Evolutionary conservation across 2,797 vertebrate species (phyloP).

Genomic region (Urophycis tenuis): DNA sequence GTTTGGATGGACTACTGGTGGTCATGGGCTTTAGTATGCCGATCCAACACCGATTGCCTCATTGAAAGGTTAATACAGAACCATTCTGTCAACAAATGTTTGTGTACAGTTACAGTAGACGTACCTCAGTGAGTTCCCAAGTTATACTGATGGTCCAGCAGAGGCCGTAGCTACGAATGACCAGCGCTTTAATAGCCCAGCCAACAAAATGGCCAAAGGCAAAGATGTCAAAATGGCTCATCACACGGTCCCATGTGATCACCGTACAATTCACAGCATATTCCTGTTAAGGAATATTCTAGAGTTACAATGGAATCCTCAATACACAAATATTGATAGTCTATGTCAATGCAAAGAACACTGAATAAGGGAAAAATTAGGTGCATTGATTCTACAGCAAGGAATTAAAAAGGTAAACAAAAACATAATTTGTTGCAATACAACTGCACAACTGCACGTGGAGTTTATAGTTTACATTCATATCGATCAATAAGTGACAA

Average conservation of each 20-base stretch:
- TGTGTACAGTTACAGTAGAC: background rate
- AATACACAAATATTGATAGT: background rate
- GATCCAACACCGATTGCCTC: background rate
- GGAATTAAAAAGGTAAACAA: too few relatives aligned
- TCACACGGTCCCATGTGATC: conserved; percentile 90
- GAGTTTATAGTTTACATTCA: too few relatives aligned
- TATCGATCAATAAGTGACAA: background rate
- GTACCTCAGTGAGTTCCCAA: conserved; percentile 96
- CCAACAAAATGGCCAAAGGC: conserved; percentile 96
- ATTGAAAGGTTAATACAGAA: background rate
- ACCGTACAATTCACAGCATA: conserved; percentile 92
- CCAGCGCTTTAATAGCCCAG: conserved; percentile 93
- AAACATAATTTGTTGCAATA: background rate
- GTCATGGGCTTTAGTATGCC: background rate
- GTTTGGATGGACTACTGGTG: background rate
- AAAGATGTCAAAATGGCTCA: conserved; percentile 96
- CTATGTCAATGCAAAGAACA: background rate
- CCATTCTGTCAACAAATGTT: background rate
- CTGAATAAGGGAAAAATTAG: background rate
- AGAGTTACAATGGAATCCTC: background rate
- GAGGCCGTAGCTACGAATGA: conserved; percentile 91
- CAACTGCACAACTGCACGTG: background rate
- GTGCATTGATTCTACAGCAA: too few relatives aligned
- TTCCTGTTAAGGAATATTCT: conserved; percentile 67
- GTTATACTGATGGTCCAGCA: conserved; percentile 99